Conservation (phyloP, 1,140 invertebrate species). For the Megalopta genalis region DNA sequence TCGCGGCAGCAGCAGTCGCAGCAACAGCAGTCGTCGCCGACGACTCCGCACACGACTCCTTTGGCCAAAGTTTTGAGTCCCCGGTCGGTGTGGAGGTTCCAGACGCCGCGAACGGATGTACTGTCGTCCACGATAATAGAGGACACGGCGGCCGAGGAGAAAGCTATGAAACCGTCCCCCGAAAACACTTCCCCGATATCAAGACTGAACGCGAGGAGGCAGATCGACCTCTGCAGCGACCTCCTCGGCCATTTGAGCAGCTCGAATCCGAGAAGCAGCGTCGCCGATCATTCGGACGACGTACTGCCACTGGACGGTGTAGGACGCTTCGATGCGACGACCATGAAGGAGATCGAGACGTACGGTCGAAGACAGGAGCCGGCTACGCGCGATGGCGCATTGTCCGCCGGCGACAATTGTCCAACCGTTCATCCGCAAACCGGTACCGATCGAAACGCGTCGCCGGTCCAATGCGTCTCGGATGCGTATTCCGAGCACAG, state of each 20-base stretch:
- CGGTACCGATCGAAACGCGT: not conserved
- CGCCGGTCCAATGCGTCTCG: not conserved
- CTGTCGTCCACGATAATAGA: slow-evolving; percentile 92
- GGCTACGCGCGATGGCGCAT: no score
- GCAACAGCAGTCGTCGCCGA: slow-evolving; percentile 71
- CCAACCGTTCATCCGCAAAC: not conserved
- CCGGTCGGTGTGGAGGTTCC: slow-evolving; percentile 86
- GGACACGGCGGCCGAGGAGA: slow-evolving; percentile 80
- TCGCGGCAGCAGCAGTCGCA: slow-evolving; percentile 82
- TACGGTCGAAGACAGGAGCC: not conserved
- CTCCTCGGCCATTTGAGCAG: slow-evolving; percentile 20
- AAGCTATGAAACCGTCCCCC: slow-evolving; percentile 76
- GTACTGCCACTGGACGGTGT: not conserved
- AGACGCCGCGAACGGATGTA: slow-evolving; percentile 88
- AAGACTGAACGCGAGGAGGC: slow-evolving; percentile 59
- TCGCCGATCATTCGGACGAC: not conserved
- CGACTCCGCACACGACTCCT: slow-evolving; percentile 81
- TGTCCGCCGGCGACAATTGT: not conserved
- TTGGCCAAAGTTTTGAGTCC: slow-evolving; percentile 86
- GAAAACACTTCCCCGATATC: slow-evolving; percentile 65
- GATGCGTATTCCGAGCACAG: not conserved
- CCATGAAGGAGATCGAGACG: not conserved
- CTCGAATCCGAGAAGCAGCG: not conserved
- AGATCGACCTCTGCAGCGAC: slow-evolving; percentile 61
- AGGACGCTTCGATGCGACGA: not conserved